Base-by-base conservation (phyloP, 2,888 invertebrate species). In the Blastobasis adustella region DNA sequence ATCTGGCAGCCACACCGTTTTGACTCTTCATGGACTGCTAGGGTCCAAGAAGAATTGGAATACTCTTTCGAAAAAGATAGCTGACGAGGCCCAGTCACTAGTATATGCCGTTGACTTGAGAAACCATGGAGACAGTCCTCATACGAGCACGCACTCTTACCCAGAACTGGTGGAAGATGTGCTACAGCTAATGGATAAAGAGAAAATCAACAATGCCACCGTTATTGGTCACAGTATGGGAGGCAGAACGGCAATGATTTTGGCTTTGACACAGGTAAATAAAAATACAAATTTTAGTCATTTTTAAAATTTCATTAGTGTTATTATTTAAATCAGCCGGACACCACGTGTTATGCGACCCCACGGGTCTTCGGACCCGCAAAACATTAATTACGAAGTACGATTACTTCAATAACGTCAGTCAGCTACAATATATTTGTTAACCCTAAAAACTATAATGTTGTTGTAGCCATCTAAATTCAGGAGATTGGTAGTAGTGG, bases 121-220 rank as follows among this genome's bases (percentile, higher is more conserved):
- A 65, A 98, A 98, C 82, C 98, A 98, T 80, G 98, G 98, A 0
- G 95, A 96, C 50, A 97, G 97, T 70, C 95, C 95, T 0, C 96
- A 96, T 68, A 78, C 90, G 0, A 57, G 74, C 0, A 87, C 91
- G 0, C 94, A 96, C 81, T 89, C 90, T 5, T 97, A 96, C 70
- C 68, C 79, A 0, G 90, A 91, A 46, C 91, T 98, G 89, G 92
- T 93, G 0, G 89, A 90, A 49, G 98, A 98, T 81, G 69, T 97
- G 9, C 77, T 84, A 1, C 69, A 83, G 9, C 85, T 95, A 37
- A 79, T 94, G 63, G 76, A 89, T 52, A 89, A 90, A 54, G 73
- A 91, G 41, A 71, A 82, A 1, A 82, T 94, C 8, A 65, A 82
- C 2, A 90, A 90, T 71, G 90, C 91, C 0, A 75, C 90, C 41